A percentile compares a stretch with the other conserved stretches of the same genome.
These are phyloP conservation scores for Aratinga solstitialis DNA, from an alignment of 2,797 vertebrate species.

Conservation along the genomic window DNA sequence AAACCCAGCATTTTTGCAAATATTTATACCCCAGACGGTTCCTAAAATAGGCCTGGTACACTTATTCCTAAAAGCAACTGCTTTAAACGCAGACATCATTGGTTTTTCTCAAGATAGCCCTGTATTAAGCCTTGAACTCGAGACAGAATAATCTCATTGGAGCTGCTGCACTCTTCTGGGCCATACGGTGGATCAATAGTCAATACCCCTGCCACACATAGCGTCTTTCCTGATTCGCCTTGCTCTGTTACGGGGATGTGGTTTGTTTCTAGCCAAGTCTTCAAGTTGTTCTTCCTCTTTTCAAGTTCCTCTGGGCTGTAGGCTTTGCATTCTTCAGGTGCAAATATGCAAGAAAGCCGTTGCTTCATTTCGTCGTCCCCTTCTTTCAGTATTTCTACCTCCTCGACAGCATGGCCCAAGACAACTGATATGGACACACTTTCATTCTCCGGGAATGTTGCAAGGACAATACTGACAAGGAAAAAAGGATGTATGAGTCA, in stretches of 20 bases:
- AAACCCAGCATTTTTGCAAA: neutral
- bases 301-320: slow-evolving; percentile 76
- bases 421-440: slow-evolving; percentile 75
- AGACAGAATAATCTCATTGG: slow-evolving; percentile 90
- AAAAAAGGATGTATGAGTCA: neutral
- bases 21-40: neutral
- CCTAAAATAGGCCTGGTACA: neutral
- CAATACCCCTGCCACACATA: slow-evolving; percentile 86
- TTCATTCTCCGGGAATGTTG: slow-evolving; percentile 75
- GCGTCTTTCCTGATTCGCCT: slow-evolving; percentile 70
- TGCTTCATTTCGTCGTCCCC: slow-evolving; percentile 64
- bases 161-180: slow-evolving; percentile 85
- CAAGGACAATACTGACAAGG: slow-evolving; percentile 83
- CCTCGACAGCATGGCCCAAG: slow-evolving; percentile 87
- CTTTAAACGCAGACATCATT: neutral
- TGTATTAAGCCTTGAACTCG: slow-evolving; percentile 85
- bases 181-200: slow-evolving; percentile 85
- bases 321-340: slow-evolving; percentile 7
- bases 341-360: slow-evolving; percentile 75
- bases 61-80: fast-evolving
- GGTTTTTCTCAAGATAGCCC: slow-evolving; percentile 50
- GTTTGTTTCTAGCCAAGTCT: slow-evolving; percentile 88
- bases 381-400: slow-evolving; percentile 80
- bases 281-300: slow-evolving; percentile 71
- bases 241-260: slow-evolving; percentile 85